Evolutionary conservation across 2,113 vertebrate genomes (phyloP).

Genomic region (Macaca mulatta): DNA sequence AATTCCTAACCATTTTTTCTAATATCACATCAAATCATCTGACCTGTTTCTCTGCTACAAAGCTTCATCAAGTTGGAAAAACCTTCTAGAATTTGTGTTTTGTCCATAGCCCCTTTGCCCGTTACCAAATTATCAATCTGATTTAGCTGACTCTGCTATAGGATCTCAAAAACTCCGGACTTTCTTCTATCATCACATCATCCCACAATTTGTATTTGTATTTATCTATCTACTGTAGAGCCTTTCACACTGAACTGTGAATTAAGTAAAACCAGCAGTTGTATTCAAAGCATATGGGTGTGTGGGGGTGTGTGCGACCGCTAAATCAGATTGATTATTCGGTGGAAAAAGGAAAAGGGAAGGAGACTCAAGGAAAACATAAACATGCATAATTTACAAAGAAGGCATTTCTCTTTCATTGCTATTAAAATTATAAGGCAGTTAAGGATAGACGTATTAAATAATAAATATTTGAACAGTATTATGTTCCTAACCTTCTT

Average conservation of each 20-base stretch:
- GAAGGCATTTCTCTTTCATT: background rate
- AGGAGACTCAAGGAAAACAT: background rate
- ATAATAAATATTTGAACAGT: conserved; percentile 27
- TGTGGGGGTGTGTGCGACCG: background rate
- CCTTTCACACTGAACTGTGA: background rate
- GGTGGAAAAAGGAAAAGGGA: background rate
- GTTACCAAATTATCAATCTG: background rate
- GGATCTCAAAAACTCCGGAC: background rate
- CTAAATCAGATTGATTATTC: background rate
- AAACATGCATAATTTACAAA: background rate
- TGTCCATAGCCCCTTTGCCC: background rate
- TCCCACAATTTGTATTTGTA: background rate
- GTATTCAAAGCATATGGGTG: no score
- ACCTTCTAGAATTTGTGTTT: background rate
- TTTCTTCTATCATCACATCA: background rate
- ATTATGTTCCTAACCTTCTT: background rate
- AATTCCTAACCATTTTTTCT: background rate
- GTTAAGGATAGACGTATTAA: background rate
- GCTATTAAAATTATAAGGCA: conserved; percentile 35
- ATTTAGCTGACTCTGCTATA: background rate
- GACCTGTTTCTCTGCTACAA: background rate
- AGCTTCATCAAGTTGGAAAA: background rate
- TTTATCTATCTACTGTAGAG: background rate
- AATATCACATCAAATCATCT: background rate
- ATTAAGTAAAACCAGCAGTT: background rate